Evolutionary conservation across 2,888 invertebrate genomes (phyloP).

Genomic region (Alviniconcha strummeri): DNA sequence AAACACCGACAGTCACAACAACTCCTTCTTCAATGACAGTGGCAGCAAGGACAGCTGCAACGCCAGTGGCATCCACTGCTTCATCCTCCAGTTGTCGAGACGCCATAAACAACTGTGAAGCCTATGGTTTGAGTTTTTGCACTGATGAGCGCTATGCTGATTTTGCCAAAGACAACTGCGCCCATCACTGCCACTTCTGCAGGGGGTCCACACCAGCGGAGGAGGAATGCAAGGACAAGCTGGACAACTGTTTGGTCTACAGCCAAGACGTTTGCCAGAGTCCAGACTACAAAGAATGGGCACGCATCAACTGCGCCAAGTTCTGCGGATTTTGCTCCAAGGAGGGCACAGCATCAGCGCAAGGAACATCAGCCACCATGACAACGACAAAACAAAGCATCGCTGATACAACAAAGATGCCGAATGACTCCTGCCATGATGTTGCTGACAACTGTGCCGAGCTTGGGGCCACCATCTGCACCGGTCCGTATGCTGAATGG

Average conservation of each 20-base stretch:
- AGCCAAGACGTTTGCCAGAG: constrained; percentile 45
- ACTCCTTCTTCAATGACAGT: not conserved
- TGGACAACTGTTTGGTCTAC: constrained; percentile 44
- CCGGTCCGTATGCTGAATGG: constrained; percentile 49
- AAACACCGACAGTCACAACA: constrained; percentile 27
- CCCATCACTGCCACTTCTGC: constrained; percentile 43
- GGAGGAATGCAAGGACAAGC: constrained; percentile 13
- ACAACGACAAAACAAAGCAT: not conserved
- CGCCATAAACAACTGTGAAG: constrained; percentile 45
- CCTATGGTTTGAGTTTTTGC: constrained; percentile 46
- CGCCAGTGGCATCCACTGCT: not conserved
- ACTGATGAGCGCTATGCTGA: constrained; percentile 42
- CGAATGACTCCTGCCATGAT: not conserved
- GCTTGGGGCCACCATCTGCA: not conserved
- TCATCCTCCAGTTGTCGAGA: constrained; percentile 40
- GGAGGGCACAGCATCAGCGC: not conserved
- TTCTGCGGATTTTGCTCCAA: constrained; percentile 46
- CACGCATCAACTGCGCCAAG: constrained; percentile 40
- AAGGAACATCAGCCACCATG: not conserved
- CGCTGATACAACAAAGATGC: not conserved
- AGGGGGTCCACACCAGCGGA: not conserved
- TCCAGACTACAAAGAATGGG: constrained; percentile 5
- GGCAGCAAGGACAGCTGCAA: no score
- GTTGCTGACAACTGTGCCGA: not conserved
- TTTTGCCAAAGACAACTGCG: constrained; percentile 55